phyloP scores from a whole-genome alignment of 2,797 vertebrate species.

The Monodelphis domestica region DNA sequence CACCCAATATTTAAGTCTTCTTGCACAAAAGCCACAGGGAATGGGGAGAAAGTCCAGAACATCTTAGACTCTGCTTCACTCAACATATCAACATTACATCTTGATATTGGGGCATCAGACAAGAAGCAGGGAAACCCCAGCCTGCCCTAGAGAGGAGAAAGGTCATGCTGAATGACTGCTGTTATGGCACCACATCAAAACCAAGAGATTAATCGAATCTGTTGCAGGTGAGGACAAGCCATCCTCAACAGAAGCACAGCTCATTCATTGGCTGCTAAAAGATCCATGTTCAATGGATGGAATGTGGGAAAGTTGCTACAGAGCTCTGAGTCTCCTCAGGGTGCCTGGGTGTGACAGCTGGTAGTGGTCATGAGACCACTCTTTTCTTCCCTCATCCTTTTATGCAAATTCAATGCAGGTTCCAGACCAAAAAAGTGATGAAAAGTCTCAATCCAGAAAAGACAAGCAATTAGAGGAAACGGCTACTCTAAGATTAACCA shows the following conservation, averaged over 20 bases:
- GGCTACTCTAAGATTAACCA: background rate
- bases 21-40: slow-evolving; percentile 1
- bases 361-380: background rate
- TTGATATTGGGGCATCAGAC: background rate
- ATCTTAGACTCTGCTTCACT: background rate
- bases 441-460: background rate
- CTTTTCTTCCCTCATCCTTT: slow-evolving; percentile 21
- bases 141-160: background rate
- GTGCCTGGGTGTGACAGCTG: too few species aligned
- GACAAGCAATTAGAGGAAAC: background rate
- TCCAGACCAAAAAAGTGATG: slow-evolving; percentile 14
- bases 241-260: background rate
- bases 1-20: slow-evolving; percentile 11
- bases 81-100: background rate
- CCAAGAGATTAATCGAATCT: background rate
- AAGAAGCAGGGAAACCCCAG: background rate
- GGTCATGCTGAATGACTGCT: background rate
- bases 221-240: slow-evolving; percentile 37
- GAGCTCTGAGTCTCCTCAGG: too few species aligned
- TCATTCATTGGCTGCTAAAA: background rate
- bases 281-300: slow-evolving; percentile 29
- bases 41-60: background rate
- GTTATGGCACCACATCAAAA: slow-evolving; percentile 5
- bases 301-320: slow-evolving; percentile 13
- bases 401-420: slow-evolving; percentile 24